Evolutionary conservation across 2,113 vertebrate genomes (phyloP).

Genomic region (Formicarius rufipectus): DNA sequence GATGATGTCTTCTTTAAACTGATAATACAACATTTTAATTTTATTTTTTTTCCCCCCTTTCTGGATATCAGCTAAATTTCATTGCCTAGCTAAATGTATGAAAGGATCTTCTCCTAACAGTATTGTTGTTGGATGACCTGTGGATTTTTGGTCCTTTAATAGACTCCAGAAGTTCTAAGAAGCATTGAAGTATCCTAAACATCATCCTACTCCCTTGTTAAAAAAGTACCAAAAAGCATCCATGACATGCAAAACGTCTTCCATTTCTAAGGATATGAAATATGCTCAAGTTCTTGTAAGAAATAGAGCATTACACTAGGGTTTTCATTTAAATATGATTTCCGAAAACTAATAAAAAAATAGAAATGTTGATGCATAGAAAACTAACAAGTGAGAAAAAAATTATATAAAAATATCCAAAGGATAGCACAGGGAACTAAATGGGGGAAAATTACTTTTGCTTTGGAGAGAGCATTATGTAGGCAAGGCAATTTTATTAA

Average conservation of each 20-base stretch:
- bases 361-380: conserved; percentile 36
- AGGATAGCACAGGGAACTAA: conserved; percentile 44
- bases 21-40: background rate
- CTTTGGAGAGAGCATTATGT: conserved; percentile 47
- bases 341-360: conserved; percentile 48
- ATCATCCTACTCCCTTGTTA: background rate
- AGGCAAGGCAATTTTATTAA: conserved; percentile 66
- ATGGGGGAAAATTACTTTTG: conserved; percentile 43
- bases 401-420: conserved; percentile 10
- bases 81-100: background rate
- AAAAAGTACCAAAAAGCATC: background rate
- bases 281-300: background rate
- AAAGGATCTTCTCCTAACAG: background rate
- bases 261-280: background rate
- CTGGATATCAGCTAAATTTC: background rate
- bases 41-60: background rate
- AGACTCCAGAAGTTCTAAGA: background rate
- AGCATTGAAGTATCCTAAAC: background rate
- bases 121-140: background rate
- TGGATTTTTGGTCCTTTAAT: background rate
- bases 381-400: conserved; percentile 44
- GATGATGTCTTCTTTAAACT: background rate
- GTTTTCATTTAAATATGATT: conserved; percentile 38
- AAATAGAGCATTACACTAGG: conserved; percentile 16
- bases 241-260: background rate